A percentile compares a stretch with the other conserved stretches of the same genome.
Conservation (phyloP, 2,888 invertebrate genomes). For the Branchipolynoe longqiensis region DNA sequence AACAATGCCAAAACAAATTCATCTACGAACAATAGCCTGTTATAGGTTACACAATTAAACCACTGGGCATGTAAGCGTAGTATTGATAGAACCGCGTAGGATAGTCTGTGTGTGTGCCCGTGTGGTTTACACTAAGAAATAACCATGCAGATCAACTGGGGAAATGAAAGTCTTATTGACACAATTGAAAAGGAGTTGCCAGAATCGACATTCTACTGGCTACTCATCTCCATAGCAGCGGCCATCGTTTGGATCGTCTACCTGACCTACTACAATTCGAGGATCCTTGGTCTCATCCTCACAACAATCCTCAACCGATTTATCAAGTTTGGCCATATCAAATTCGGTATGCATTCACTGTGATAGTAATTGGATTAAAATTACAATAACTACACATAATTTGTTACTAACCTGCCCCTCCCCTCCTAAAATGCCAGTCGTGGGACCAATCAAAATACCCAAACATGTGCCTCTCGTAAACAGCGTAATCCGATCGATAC, state of each 20-base stretch:
- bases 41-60: too few species aligned
- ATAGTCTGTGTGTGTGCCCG: neutral
- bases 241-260: conserved; percentile 94
- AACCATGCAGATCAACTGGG: conserved; percentile 59
- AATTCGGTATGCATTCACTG: conserved; percentile 87
- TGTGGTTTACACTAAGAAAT: neutral
- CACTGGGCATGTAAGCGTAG: too few species aligned
- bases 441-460: too few species aligned
- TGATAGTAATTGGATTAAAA: too few species aligned
- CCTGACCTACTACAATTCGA: conserved; percentile 96
- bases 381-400: too few species aligned
- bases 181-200: conserved; percentile 63
- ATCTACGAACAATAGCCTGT: too few species aligned
- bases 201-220: conserved; percentile 67
- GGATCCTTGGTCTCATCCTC: conserved; percentile 93
- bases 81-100: too few species aligned
- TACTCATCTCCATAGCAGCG: conserved; percentile 66
- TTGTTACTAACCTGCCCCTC: too few species aligned
- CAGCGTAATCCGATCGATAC: too few species aligned
- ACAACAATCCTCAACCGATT: conserved; percentile 94
- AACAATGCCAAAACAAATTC: too few species aligned
- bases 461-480: too few species aligned
- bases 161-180: conserved; percentile 64
- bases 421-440: too few species aligned
- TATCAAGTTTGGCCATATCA: conserved; percentile 90